phyloP scores from a whole-genome alignment of 2,113 vertebrate genomes.

The Zapus hudsonius region DNA sequence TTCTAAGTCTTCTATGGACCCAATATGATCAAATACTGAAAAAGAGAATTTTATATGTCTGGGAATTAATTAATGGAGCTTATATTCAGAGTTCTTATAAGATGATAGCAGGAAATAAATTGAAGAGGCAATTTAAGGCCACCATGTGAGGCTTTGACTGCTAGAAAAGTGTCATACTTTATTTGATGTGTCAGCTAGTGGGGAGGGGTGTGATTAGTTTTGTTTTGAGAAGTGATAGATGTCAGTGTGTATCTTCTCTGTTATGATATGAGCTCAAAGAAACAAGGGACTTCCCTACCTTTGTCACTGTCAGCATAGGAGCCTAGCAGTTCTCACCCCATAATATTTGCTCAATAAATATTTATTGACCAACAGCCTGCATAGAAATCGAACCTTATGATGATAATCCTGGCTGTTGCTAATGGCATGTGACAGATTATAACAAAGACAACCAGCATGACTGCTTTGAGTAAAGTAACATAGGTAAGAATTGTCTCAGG shows the following conservation, averaged over 20 bases:
- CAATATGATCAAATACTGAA: background rate
- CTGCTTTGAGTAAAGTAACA: conserved; percentile 15
- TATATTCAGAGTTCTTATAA: background rate
- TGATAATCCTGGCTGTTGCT: background rate
- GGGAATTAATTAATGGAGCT: background rate
- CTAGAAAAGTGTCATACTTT: background rate
- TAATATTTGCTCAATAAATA: conserved; percentile 8
- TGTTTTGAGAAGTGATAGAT: background rate
- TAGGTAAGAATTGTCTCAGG: background rate
- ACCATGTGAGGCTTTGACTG: background rate
- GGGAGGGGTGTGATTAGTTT: background rate
- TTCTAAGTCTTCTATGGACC: background rate
- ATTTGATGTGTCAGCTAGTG: background rate
- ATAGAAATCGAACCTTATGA: background rate
- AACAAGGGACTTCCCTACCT: background rate
- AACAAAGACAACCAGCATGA: background rate
- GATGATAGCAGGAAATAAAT: background rate
- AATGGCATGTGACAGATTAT: background rate
- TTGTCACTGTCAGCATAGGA: background rate
- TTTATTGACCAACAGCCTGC: background rate
- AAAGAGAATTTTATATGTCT: conserved; percentile 2
- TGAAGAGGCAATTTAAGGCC: background rate
- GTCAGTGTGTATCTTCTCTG: background rate
- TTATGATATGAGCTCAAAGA: background rate
- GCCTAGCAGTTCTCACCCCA: background rate